Base-by-base conservation (phyloP, 2,888 invertebrate genomes). In the Neocrepidodera transversa region DNA sequence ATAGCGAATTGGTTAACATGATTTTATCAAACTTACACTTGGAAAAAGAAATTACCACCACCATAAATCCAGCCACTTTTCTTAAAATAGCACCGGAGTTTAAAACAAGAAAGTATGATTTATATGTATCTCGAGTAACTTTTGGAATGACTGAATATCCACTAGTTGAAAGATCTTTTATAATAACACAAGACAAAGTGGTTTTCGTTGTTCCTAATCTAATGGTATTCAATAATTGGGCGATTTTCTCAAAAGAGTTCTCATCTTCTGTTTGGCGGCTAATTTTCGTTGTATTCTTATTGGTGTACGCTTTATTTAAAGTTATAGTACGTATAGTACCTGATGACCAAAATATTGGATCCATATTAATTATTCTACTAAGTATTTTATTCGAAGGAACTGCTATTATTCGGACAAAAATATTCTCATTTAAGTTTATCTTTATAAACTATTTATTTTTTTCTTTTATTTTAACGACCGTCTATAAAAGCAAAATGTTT, bases 401-500 rank as follows among this genome's bases (percentile, higher is more conserved):
- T 2, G 23, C 26, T 17, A 43, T 6, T 10, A 11, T 58, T 6
- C 28, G 30, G 17, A n/a, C 28, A 16, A 43, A 8, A 13, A 36
- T 10, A 14, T 3, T 11, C 3, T 58, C 51, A 8, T 35, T 35
- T 5, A 59, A 40, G 17, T 1, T 53, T 26, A 2, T 54, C 2
- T 17, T 59, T 6, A 7, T 54, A 2, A 36, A n/a, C 10, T 52
- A 53, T 5, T 14, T 49, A 43, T 47, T 11, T 42, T n/a, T n/a
- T n/a, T n/a, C n/a, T n/a, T n/a, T n/a, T n/a, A n/a, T n/a, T n/a
- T n/a, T n/a, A n/a, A n/a, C 53, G 5, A 59, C 48, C 2, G 13
- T 38, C 6, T 59, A 59, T 10, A 48, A 28, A 48, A 59, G 53
- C 18, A 59, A 49, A 48, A 47, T 59, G 42, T 59, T 28, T 17